phyloP scores from a whole-genome alignment of 2,113 vertebrate species.

The Hyperoodon ampullatus region DNA sequence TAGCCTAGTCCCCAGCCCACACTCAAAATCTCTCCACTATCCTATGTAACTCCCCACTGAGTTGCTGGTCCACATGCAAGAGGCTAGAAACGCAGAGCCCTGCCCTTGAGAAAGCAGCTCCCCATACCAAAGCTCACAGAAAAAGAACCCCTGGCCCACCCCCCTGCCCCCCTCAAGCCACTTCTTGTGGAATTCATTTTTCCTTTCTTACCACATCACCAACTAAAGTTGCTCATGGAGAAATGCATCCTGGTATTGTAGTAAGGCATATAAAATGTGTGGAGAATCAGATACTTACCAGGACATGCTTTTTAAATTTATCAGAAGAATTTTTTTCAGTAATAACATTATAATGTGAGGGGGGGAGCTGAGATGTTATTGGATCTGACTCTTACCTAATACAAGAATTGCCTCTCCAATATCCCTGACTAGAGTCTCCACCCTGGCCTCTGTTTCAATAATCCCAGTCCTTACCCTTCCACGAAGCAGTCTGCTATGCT shows the following conservation, averaged over 20 bases:
- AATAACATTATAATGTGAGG: neutral
- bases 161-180: neutral
- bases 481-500: neutral
- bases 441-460: neutral
- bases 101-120: neutral
- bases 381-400: neutral
- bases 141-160: neutral
- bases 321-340: neutral
- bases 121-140: neutral
- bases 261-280: neutral
- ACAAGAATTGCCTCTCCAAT: neutral
- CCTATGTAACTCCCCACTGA: neutral
- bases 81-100: neutral
- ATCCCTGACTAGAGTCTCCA: neutral
- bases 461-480: neutral
- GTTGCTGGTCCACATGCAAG: neutral
- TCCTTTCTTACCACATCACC: neutral
- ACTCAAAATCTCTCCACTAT: neutral
- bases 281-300: neutral
- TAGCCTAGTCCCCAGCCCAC: neutral
- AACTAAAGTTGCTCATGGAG: neutral
- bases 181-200: neutral
- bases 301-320: neutral
- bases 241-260: neutral
- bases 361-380: neutral